Conservation (phyloP, 2,797 vertebrate species). For the Rhodeus uyekii region DNA sequence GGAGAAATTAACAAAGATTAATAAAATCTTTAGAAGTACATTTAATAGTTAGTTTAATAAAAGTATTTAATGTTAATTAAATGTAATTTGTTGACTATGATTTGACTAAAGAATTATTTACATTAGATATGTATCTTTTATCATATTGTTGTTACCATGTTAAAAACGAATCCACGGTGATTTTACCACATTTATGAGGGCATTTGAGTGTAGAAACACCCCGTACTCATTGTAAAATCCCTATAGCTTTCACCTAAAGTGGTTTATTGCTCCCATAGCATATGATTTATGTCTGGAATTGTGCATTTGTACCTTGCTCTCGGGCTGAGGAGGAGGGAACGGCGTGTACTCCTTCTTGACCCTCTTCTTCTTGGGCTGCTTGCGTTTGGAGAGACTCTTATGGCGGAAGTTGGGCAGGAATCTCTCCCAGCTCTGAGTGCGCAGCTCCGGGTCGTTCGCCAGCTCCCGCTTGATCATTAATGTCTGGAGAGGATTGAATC, state of each 20-base stretch:
- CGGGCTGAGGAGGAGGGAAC: slow-evolving; percentile 91
- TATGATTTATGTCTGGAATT: background rate
- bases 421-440: slow-evolving; percentile 89
- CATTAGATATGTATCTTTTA: background rate
- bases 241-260: background rate
- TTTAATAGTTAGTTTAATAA: background rate
- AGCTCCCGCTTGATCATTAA: slow-evolving; percentile 98
- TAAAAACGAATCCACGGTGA: background rate
- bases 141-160: background rate
- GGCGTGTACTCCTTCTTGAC: slow-evolving; percentile 93
- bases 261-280: background rate
- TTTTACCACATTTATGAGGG: background rate
- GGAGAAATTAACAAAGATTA: background rate
- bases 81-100: too few species aligned
- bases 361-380: slow-evolving; percentile 89
- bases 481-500: slow-evolving; percentile 70
- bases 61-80: too few species aligned
- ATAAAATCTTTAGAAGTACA: background rate
- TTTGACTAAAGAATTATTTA: background rate
- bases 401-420: slow-evolving; percentile 93
- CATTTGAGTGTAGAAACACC: background rate
- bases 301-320: slow-evolving; percentile 83
- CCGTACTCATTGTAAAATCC: background rate
- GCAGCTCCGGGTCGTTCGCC: slow-evolving; percentile 88
- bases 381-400: slow-evolving; percentile 90